Conservation (phyloP, 2,113 vertebrate genomes). For the Danionella cerebrum region DNA sequence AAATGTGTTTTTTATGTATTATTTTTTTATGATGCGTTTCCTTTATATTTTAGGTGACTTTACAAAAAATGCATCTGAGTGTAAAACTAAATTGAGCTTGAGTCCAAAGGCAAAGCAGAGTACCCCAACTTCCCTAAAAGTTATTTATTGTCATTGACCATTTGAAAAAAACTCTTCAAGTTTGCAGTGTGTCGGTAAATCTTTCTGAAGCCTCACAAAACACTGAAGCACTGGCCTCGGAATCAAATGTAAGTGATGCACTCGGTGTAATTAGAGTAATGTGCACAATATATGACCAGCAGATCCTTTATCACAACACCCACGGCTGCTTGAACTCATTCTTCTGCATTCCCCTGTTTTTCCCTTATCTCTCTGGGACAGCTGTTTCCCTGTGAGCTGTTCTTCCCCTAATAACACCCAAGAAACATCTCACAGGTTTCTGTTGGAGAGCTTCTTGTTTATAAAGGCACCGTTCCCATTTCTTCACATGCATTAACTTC, state of each 20-base stretch:
- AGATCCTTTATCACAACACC: background rate
- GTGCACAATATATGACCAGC: background rate
- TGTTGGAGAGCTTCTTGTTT: constrained; percentile 19
- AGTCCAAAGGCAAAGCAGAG: too few relatives aligned
- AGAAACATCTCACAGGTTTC: constrained; percentile 22
- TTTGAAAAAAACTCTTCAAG: too few relatives aligned
- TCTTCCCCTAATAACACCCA: constrained; percentile 10
- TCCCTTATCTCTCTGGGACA: background rate
- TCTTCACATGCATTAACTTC: background rate
- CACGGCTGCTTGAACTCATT: background rate
- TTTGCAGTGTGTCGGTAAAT: too few relatives aligned
- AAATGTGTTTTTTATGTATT: too few relatives aligned
- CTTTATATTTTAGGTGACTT: too few relatives aligned
- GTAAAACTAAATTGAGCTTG: too few relatives aligned
- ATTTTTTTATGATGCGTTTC: too few relatives aligned
- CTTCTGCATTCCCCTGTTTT: background rate
- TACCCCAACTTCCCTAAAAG: too few relatives aligned
- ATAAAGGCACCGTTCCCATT: constrained; percentile 11
- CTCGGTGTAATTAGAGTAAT: background rate
- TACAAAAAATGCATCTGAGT: too few relatives aligned
- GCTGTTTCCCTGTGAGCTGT: constrained; percentile 16
- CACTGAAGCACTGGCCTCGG: too few relatives aligned
- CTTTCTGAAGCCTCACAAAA: too few relatives aligned
- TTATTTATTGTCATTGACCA: too few relatives aligned
- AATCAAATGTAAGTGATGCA: background rate